Conservation (phyloP, 2,113 vertebrate genomes). For the Heliornis fulica region DNA sequence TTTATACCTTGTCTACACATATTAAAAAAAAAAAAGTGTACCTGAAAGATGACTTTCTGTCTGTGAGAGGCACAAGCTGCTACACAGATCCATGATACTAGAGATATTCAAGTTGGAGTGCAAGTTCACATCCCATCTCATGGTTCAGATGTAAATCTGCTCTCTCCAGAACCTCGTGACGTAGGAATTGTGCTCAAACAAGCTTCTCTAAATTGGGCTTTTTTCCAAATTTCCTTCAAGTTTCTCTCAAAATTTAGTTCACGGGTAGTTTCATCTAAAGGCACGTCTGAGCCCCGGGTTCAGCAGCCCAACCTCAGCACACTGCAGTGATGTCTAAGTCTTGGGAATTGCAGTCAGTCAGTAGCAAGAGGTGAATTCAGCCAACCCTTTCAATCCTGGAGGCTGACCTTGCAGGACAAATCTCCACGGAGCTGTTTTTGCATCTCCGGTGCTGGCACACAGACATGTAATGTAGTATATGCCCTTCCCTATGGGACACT, state of each 20-base stretch:
- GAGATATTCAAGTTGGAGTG: neutral
- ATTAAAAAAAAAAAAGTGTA: neutral
- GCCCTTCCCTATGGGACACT: conserved; percentile 33
- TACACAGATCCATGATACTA: neutral
- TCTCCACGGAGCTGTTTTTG: neutral
- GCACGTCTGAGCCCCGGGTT: neutral
- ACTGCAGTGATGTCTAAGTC: neutral
- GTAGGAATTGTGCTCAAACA: neutral
- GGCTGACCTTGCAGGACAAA: neutral
- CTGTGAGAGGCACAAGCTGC: neutral
- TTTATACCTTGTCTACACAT: neutral
- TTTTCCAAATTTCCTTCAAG: neutral
- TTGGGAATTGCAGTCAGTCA: neutral
- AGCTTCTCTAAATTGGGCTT: neutral
- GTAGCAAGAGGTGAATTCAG: conserved; percentile 34
- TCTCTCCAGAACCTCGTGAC: neutral
- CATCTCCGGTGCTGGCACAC: neutral
- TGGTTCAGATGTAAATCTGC: neutral
- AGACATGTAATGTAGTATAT: neutral
- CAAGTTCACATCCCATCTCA: neutral
- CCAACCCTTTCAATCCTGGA: neutral
- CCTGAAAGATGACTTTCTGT: neutral
- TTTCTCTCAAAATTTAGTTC: neutral
- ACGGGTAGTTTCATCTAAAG: neutral
- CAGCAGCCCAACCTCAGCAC: neutral